phyloP scores from a whole-genome alignment of 2,888 invertebrate species.

The Chymomyza caudatula region DNA sequence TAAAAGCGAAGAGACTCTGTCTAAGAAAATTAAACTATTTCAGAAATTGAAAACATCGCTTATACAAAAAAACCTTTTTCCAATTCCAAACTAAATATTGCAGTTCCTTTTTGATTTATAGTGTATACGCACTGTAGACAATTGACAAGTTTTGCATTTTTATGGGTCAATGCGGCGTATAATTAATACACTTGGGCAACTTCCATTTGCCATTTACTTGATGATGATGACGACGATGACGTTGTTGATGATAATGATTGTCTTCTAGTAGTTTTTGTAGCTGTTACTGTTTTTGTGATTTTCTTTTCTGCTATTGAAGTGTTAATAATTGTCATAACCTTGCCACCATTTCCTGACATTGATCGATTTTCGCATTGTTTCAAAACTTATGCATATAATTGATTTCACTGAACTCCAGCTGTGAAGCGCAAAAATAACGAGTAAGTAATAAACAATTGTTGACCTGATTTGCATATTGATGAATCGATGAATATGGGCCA shows the following conservation, averaged over 20 bases:
- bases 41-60: no score
- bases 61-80: no score
- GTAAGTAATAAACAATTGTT: slow-evolving; percentile 22
- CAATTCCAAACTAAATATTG: no score
- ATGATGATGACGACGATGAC: background rate
- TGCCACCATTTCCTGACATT: slow-evolving; percentile 71
- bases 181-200: slow-evolving; percentile 68
- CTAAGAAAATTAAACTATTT: no score
- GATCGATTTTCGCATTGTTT: slow-evolving; percentile 56
- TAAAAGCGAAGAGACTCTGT: no score
- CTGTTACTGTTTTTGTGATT: slow-evolving; percentile 14
- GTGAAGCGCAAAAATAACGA: slow-evolving; percentile 12
- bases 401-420: slow-evolving; percentile 56
- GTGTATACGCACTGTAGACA: slow-evolving; percentile 28
- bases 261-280: background rate
- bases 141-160: slow-evolving; percentile 56
- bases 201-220: slow-evolving; percentile 59
- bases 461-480: slow-evolving; percentile 23
- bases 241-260: slow-evolving; percentile 2
- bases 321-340: slow-evolving; percentile 64
- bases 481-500: slow-evolving; percentile 10
- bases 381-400: slow-evolving; percentile 48
- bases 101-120: background rate
- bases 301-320: slow-evolving; percentile 30
- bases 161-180: slow-evolving; percentile 69